These are phyloP conservation scores for Peucedramus taeniatus DNA, from an alignment of 2,113 vertebrate species.

Conservation along the genomic window DNA sequence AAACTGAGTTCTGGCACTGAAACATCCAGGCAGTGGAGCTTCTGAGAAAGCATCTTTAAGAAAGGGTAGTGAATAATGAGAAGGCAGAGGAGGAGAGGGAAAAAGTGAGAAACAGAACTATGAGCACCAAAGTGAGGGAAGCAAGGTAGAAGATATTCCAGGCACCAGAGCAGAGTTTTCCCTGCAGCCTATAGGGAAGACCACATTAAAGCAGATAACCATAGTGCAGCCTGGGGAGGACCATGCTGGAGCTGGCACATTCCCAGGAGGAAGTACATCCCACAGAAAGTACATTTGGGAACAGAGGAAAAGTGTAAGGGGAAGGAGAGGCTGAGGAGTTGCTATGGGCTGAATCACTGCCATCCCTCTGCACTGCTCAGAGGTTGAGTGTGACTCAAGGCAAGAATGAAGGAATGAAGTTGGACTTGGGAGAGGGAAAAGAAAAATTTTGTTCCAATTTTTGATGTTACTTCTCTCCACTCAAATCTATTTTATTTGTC, in stretches of 20 bases:
- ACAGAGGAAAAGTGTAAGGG: neutral
- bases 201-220: neutral
- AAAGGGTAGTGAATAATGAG: neutral
- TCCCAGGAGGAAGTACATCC: neutral
- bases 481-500: neutral
- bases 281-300: neutral
- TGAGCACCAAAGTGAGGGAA: neutral
- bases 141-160: neutral
- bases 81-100: neutral
- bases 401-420: neutral
- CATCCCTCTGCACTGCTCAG: neutral
- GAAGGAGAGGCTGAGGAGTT: neutral
- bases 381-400: neutral
- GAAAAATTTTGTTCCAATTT: neutral
- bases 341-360: neutral
- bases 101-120: neutral
- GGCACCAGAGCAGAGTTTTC: neutral
- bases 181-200: neutral
- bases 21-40: neutral
- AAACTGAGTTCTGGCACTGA: neutral
- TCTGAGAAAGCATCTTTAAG: accelerated
- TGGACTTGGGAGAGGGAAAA: neutral
- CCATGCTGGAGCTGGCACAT: neutral
- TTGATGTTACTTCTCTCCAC: neutral
- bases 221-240: neutral